Evolutionary conservation across 2,113 vertebrate genomes (phyloP).

Genomic region (Eclectus roratus): DNA sequence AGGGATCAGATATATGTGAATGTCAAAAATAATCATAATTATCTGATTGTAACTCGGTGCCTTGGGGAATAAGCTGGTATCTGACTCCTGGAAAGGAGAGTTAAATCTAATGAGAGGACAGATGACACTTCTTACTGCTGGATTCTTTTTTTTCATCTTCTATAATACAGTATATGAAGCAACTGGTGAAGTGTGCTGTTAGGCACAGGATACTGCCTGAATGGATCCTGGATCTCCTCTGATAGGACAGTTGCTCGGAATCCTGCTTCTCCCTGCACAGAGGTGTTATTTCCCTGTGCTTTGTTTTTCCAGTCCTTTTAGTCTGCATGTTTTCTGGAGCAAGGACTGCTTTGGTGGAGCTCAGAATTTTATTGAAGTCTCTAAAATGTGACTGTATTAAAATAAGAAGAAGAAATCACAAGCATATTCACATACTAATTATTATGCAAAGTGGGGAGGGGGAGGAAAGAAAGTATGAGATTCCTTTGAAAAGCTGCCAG

Average conservation of each 20-base stretch:
- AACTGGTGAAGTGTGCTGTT: neutral
- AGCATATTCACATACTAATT: constrained; percentile 35
- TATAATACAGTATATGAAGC: neutral
- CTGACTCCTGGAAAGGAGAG: neutral
- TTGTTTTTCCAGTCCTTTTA: neutral
- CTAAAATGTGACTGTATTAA: neutral
- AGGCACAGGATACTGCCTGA: neutral
- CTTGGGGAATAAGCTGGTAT: neutral
- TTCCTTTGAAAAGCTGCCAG: constrained; percentile 41
- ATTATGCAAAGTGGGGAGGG: neutral
- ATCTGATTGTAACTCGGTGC: neutral
- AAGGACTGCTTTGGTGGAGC: neutral
- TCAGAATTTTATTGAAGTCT: neutral
- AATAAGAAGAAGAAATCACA: constrained; percentile 23
- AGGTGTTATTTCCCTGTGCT: neutral
- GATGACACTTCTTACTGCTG: neutral
- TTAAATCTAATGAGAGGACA: neutral
- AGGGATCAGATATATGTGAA: neutral
- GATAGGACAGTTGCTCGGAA: neutral
- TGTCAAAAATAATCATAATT: neutral
- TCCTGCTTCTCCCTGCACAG: neutral
- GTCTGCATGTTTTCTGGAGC: neutral
- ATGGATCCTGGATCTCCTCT: neutral
- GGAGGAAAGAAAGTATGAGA: neutral
- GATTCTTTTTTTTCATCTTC: neutral